These are phyloP conservation scores for Drosophila borborema DNA, from an alignment of 2,888 invertebrate species.

Conservation along the genomic window DNA sequence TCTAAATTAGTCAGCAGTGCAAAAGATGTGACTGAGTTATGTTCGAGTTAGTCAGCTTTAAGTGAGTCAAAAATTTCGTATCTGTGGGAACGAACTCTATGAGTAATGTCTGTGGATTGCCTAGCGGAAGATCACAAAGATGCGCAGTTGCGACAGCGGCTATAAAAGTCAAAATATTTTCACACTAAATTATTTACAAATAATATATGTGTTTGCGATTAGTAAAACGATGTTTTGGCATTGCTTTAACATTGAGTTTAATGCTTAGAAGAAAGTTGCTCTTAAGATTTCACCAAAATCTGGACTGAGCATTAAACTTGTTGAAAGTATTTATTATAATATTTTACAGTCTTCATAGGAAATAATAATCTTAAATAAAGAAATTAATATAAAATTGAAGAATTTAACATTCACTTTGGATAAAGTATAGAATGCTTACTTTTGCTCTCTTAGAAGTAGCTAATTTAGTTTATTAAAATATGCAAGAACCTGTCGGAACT, in stretches of 20 bases:
- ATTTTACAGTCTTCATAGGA: neutral
- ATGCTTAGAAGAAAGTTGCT: neutral
- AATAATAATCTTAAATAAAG: too few species aligned
- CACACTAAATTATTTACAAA: neutral
- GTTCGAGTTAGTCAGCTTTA: conserved; percentile 55
- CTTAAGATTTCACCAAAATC: neutral
- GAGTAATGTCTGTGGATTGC: conserved; percentile 52
- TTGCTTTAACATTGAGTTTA: too few species aligned
- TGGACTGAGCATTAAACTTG: neutral
- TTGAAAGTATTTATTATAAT: neutral
- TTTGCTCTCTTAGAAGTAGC: neutral
- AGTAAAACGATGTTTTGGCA: neutral
- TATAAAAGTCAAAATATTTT: conserved; percentile 17
- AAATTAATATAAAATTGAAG: too few species aligned
- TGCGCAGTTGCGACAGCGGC: neutral
- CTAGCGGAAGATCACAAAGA: conserved; percentile 31
- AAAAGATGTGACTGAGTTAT: conserved; percentile 41
- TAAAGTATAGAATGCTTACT: neutral
- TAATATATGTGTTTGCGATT: neutral
- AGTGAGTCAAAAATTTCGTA: conserved; percentile 42
- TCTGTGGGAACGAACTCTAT: conserved; percentile 40
- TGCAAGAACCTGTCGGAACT: neutral
- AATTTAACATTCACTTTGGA: too few species aligned
- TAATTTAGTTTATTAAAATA: neutral
- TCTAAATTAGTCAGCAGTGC: conserved; percentile 53